These are phyloP conservation scores for Euzophera pinguis DNA, from an alignment of 2,888 invertebrate genomes.

Conservation along the genomic window DNA sequence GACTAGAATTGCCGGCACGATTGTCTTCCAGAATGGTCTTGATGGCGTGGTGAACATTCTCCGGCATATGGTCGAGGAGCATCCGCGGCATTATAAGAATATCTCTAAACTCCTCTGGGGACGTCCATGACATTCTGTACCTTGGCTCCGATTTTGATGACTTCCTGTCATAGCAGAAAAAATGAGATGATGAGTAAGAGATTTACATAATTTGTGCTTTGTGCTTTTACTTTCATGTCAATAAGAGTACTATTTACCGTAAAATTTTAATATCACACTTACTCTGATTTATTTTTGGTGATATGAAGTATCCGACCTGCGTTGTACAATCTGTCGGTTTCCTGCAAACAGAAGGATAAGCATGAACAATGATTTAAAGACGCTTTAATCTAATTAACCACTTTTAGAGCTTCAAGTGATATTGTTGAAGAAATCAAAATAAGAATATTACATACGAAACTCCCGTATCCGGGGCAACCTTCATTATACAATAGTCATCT, in stretches of 20 bases:
- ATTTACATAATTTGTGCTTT: too few species aligned
- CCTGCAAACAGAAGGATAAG: conserved; percentile 19
- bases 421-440: too few species aligned
- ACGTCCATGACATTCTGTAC: conserved; percentile 20
- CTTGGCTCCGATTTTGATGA: conserved; percentile 14
- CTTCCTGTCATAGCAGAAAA: conserved; percentile 18
- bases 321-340: conserved; percentile 73
- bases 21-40: conserved; percentile 12
- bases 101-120: conserved; percentile 20
- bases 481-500: too few species aligned
- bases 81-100: conserved; percentile 21
- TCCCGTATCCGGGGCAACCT: too few species aligned
- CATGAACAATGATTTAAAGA: too few species aligned
- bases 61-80: conserved; percentile 23
- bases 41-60: conserved; percentile 18
- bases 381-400: too few species aligned
- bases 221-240: too few species aligned
- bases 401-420: too few species aligned
- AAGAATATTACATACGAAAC: too few species aligned
- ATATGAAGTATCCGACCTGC: conserved; percentile 87
- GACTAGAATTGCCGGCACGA: not conserved
- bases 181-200: too few species aligned
- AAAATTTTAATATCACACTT: not conserved
- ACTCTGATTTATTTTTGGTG: conserved; percentile 76
- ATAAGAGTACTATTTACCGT: too few species aligned